Evolutionary conservation across 2,888 invertebrate species (phyloP), one percentile per base, ranked within the genome.

Genomic region (Drosophila borborema): DNA sequence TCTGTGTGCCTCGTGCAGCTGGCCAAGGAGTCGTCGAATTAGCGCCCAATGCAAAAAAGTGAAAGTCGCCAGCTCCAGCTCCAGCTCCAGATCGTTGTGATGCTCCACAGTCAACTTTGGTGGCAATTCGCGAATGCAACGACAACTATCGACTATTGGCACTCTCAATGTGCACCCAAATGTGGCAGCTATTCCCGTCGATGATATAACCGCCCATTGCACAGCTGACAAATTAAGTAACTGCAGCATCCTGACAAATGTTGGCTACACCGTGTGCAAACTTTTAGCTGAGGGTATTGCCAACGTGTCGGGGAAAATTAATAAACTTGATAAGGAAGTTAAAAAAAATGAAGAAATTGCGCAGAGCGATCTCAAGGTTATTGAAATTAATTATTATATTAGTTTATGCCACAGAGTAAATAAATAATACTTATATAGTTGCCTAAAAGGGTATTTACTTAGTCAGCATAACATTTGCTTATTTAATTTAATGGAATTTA

Each of bases 191-290:
- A 67, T 61, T 59, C 58, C 43, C 10, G 28, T 10, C 73, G 68
- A 64, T 81, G 85, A 77, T 71, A 73, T 74, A 82, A 82, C 76
- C 71, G 45, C 12, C 38, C 31, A 20, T 53, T 58, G 49, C 56
- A 28, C n/a, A 54, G 45, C 76, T 72, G 86, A 82, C 79, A 84
- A 86, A 84, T 84, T 82, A 71, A 45, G 20, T 49, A 63, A 61
- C 53, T 53, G 67, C 69, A 28, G 67, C 76, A 76, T 74, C 77
- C 83, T 85, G 81, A 58, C 55, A 48, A 45, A 38, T 60, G 54
- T 60, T 65, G 51, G 53, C 43, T 53, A n/a, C 16, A 16, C 23
- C 31, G 41, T 12, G 9, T 7, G 20, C 38, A 40, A 18, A 20
- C 60, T 49, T 16, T 12, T 20, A 7, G 14, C 23, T 3, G 9